Conservation (phyloP, 2,888 invertebrate genomes). For the Rosalia funebris region DNA sequence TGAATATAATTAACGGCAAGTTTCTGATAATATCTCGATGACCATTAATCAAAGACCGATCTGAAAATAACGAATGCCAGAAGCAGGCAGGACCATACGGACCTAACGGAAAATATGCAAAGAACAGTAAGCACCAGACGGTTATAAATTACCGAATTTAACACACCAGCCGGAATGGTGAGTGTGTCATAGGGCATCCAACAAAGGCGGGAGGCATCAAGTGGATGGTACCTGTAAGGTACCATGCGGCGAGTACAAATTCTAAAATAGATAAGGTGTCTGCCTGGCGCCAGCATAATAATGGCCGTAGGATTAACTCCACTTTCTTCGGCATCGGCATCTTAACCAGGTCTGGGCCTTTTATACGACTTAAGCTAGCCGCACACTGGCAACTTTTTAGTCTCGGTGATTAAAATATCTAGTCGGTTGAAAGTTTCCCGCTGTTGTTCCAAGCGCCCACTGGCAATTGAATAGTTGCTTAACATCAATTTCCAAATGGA, state of each 20-base stretch:
- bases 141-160: constrained; percentile 27
- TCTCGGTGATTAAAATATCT: too few species aligned
- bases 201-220: constrained; percentile 22
- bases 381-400: too few species aligned
- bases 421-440: too few species aligned
- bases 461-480: too few species aligned
- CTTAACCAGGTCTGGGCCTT: constrained; percentile 19
- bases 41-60: background rate
- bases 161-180: constrained; percentile 31
- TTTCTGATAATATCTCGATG: background rate
- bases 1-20: background rate
- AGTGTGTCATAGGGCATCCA: constrained; percentile 33
- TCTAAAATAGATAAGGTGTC: constrained; percentile 46
- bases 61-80: background rate
- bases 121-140: constrained; percentile 22
- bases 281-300: constrained; percentile 49
- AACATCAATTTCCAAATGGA: too few species aligned
- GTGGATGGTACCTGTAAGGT: constrained; percentile 38
- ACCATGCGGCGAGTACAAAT: constrained; percentile 49
- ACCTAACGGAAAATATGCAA: background rate
- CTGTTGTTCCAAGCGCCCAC: too few species aligned
- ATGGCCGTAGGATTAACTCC: constrained; percentile 34
- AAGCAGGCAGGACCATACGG: background rate
- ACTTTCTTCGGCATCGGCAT: constrained; percentile 13
- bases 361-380: constrained; percentile 8